Evolutionary conservation across 2,797 vertebrate genomes (phyloP), one percentile per base, ranked within the genome.

Genomic region (Pachyuromys duprasi): DNA sequence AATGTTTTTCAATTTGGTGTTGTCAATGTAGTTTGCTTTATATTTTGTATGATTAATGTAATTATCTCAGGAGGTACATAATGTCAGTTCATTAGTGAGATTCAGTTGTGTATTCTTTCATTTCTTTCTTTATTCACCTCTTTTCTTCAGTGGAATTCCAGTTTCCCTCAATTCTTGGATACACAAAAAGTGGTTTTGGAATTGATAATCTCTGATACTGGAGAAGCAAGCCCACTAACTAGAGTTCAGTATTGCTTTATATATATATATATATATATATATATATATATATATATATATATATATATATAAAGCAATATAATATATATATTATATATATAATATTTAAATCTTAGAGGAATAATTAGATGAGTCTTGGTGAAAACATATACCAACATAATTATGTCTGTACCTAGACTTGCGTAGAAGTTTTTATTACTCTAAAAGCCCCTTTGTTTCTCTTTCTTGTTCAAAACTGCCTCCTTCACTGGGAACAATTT

Each of bases 321-420:
- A n/a, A n/a, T 45, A 45, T 45, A 49, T 49, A 49, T 49, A 49
- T 49, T 49, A 49, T 49, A 49, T 49, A 9, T 90, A 80, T 49
- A 88, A 81, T 42, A 72, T 94, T 89, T 84, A 93, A 93, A 31
- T 42, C 26, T 90, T 94, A 70, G 86, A 22, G 45, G 53, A 75
- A 87, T 45, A 78, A 0, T 84, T 76, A 24, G 8, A 28, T 93
- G 45, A 49, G 36, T 84, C 86, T 90, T 92, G 62, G 72, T 36
- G 87, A 89, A 63, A 90, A 88, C 45, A 53, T 49, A 74, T 2
- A 83, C 20, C 28, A 6, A 36, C 45, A 62, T 24, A 89, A 42
- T 79, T 45, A 65, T 12, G 74, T 93, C 33, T 60, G 9, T 96
- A 17, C 80, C 4, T 76, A 60, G 79, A 67, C 49, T 82, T 80